phyloP scores from a whole-genome alignment of 1,140 invertebrate species.

The Heterodera schachtii region DNA sequence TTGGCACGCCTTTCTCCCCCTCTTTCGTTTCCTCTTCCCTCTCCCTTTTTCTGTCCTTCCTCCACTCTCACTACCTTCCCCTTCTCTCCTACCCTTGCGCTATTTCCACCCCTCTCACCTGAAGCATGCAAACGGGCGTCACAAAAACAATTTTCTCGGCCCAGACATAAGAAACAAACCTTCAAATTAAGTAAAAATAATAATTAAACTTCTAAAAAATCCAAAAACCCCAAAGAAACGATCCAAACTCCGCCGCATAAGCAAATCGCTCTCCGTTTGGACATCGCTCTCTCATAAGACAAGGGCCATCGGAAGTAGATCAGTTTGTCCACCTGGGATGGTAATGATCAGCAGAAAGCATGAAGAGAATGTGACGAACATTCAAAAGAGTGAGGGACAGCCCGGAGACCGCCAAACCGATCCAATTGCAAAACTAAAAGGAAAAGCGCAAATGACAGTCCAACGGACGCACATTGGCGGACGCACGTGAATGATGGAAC shows the following conservation, averaged over 20 bases:
- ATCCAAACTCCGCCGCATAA: conserved; percentile 61
- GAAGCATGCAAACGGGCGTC: conserved; percentile 58
- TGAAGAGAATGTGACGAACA: neutral
- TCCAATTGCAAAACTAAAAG: conserved; percentile 58
- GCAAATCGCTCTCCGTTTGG: conserved; percentile 56
- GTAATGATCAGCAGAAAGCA: conserved; percentile 39
- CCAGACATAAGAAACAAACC: conserved; percentile 65
- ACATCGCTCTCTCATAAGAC: conserved; percentile 62
- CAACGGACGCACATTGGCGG: neutral
- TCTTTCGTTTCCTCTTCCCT: too few species aligned
- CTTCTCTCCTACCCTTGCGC: too few species aligned
- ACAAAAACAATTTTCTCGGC: conserved; percentile 47
- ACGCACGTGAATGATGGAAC: conserved; percentile 54
- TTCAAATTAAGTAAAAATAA: conserved; percentile 31
- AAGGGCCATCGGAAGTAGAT: conserved; percentile 65
- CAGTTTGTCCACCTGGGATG: conserved; percentile 56
- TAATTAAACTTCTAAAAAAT: neutral
- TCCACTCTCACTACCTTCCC: too few species aligned
- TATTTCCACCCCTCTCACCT: conserved; percentile 36
- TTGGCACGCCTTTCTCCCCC: too few species aligned
- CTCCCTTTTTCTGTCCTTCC: too few species aligned
- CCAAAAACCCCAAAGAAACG: conserved; percentile 57
- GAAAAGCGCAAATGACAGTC: neutral
- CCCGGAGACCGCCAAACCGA: conserved; percentile 64
- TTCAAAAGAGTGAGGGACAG: conserved; percentile 57